Percentiles rank a stretch among this genome's conserved stretches.
phyloP scores from a whole-genome alignment of 2,113 vertebrate species.

The Menura novaehollandiae region DNA sequence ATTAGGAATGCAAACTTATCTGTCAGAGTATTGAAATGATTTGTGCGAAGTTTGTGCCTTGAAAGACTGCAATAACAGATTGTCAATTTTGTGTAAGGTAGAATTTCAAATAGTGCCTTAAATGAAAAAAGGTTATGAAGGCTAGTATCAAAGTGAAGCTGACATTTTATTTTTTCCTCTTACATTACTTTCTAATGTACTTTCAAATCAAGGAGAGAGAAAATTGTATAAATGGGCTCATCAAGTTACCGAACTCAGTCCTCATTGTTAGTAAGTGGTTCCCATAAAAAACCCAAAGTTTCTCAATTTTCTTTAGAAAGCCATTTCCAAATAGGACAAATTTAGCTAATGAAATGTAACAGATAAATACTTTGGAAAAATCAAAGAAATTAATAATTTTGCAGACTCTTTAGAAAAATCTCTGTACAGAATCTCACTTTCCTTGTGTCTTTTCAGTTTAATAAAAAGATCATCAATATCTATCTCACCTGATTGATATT shows the following conservation, averaged over 20 bases:
- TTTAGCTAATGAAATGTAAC: not conserved
- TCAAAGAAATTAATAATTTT: not conserved
- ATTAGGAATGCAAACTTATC: not conserved
- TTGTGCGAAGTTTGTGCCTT: not conserved
- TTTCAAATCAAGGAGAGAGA: not conserved
- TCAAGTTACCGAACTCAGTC: not conserved
- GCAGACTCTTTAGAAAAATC: not conserved
- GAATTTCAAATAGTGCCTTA: slow-evolving; percentile 9
- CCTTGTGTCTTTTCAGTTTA: not conserved
- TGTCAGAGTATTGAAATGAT: not conserved
- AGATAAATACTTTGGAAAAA: not conserved
- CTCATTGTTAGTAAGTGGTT: not conserved
- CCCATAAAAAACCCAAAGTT: not conserved
- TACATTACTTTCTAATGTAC: not conserved
- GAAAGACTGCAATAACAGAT: not conserved
- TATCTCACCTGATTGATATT: not conserved
- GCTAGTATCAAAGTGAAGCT: not conserved
- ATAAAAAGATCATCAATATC: not conserved
- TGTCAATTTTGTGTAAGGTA: not conserved
- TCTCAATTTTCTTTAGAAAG: not conserved
- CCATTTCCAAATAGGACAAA: not conserved
- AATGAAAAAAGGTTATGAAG: not conserved
- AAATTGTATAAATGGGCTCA: not conserved
- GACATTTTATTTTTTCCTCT: not conserved
- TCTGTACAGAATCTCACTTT: not conserved